Evolutionary conservation across 2,888 invertebrate species (phyloP).

Genomic region (Pseudoips prasinana): DNA sequence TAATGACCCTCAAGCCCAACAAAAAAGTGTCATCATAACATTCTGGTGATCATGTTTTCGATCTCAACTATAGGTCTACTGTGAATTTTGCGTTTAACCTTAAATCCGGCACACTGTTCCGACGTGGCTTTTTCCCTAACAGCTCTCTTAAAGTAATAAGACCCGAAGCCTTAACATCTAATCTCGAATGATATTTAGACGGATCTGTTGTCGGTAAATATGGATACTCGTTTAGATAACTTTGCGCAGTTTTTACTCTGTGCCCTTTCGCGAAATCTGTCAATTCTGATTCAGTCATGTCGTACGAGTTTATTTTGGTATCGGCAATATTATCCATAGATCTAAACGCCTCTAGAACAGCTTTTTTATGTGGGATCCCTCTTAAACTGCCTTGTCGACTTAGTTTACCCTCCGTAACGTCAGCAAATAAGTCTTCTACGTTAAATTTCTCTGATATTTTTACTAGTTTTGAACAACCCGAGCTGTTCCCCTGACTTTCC

Average conservation of each 20-base stretch:
- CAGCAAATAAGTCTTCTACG: constrained; percentile 74
- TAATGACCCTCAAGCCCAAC: too few species aligned
- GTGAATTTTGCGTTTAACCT: constrained; percentile 66
- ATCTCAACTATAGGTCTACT: constrained; percentile 47
- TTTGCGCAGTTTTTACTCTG: constrained; percentile 64
- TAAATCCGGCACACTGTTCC: constrained; percentile 75
- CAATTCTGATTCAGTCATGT: constrained; percentile 59
- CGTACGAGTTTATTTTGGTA: constrained; percentile 62
- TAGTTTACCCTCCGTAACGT: constrained; percentile 71
- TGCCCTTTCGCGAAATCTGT: constrained; percentile 62
- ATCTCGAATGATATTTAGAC: constrained; percentile 70
- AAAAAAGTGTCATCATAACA: background rate
- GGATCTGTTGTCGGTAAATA: constrained; percentile 76
- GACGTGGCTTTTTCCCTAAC: constrained; percentile 53
- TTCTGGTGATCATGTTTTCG: background rate
- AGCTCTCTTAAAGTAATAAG: constrained; percentile 72
- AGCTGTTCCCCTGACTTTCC: constrained; percentile 40
- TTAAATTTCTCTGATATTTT: constrained; percentile 79
- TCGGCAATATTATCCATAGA: constrained; percentile 75
- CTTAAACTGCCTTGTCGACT: constrained; percentile 75
- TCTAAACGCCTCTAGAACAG: constrained; percentile 75
- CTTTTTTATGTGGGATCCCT: constrained; percentile 79
- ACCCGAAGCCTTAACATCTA: constrained; percentile 68
- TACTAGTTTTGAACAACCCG: constrained; percentile 49
- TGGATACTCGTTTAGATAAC: constrained; percentile 73